phyloP scores from a whole-genome alignment of 2,888 invertebrate genomes.

The Epinotia nisella region DNA sequence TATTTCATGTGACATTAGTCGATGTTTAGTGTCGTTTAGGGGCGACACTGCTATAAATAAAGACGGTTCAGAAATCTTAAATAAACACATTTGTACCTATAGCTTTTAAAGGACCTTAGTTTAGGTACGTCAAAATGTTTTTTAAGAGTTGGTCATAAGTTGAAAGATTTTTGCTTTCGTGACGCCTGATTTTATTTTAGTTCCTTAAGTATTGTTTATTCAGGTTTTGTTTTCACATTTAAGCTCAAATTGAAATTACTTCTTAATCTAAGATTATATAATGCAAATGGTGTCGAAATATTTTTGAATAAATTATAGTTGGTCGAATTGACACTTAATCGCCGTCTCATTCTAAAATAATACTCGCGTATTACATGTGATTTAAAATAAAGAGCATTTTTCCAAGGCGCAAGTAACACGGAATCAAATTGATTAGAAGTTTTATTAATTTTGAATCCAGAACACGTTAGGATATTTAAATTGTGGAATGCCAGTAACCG shows the following conservation, averaged over 20 bases:
- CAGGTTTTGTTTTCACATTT: background rate
- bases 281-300: background rate
- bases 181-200: background rate
- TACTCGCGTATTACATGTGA: background rate
- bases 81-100: conserved; percentile 5
- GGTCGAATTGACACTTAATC: too few species aligned
- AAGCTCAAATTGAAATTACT: background rate
- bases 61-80: conserved; percentile 12
- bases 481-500: conserved; percentile 44
- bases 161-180: background rate
- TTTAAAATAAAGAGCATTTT: background rate
- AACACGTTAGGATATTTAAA: conserved; percentile 45
- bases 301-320: too few species aligned
- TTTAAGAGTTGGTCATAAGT: background rate
- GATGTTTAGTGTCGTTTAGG: conserved; percentile 27
- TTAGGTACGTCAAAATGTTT: background rate
- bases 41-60: conserved; percentile 22
- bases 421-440: conserved; percentile 1
- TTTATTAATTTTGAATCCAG: conserved; percentile 44
- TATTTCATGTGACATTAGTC: conserved; percentile 23
- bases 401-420: background rate
- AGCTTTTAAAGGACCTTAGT: background rate
- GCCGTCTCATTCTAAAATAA: background rate
- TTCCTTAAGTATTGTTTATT: background rate
- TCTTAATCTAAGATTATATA: background rate